Base-by-base conservation (phyloP, 2,888 invertebrate genomes). In the Acleris holmiana region DNA sequence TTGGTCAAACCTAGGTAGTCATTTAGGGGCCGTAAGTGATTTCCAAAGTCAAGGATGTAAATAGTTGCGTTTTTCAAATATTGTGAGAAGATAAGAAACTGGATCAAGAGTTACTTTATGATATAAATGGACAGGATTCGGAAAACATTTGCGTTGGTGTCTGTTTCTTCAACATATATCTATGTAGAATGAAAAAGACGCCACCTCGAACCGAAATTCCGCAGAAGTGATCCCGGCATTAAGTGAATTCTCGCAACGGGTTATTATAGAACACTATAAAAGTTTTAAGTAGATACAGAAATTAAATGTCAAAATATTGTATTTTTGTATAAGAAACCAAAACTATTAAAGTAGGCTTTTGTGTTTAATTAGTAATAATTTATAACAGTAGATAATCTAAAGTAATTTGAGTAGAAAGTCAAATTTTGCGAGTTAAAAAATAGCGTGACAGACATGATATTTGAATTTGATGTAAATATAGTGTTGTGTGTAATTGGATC, bases 401-500 rank as follows among this genome's bases (percentile, higher is more conserved):
- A 46, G 47, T 46, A 40, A 51, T 41, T 29, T 48, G 41, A 50
- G 41, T 50, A 62, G 58, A 58, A 61, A 57, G 63, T 41, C 47
- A 58, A 53, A 58, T 58, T 53, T 54, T 6, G 25, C 21, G 46
- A 25, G 60, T 65, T 63, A 10, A 58, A 67, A 47, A 50, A 35
- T 70, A 72, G 67, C 44, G 68, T 70, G 60, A 66, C 58, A 68
- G 63, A 21, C 64, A 67, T 67, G 57, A 61, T 56, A 66, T 54
- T 51, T 68, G 60, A 29, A 59, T 65, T 73, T 70, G 71, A 71
- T 83, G 78, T 82, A 83, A 70, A 80, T 77, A 83, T 77, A 79
- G 84, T 83, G 81, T 84, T 83, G 89, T 82, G 90, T 89, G 89
- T 74, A 80, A 85, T 88, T 82, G 83, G 83, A 83, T 80, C 80